Conservation (phyloP, 2,888 invertebrate species). For the Pseudococcus viburni region DNA sequence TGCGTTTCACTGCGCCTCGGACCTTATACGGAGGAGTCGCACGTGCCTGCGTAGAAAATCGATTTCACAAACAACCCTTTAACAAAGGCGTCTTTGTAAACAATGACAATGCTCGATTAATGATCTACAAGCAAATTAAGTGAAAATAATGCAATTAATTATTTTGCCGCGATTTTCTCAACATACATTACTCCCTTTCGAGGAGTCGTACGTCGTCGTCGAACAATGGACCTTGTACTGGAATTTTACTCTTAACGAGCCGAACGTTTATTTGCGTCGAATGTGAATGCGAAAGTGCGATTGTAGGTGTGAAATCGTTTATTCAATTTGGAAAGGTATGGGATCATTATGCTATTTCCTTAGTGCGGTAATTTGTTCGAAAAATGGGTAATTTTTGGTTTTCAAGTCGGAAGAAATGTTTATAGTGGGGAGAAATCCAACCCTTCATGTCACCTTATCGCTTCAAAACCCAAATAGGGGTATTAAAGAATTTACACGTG, state of each 20-base stretch:
- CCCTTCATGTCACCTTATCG: too few relatives aligned
- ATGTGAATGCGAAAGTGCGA: not conserved
- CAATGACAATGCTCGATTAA: constrained; percentile 36
- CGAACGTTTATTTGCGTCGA: not conserved
- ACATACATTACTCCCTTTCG: not conserved
- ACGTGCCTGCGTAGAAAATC: constrained; percentile 50
- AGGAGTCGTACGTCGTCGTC: not conserved
- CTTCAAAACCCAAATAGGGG: too few relatives aligned
- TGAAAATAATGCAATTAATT: constrained; percentile 46
- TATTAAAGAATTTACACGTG: too few relatives aligned
- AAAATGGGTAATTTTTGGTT: too few relatives aligned
- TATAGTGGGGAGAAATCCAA: too few relatives aligned
- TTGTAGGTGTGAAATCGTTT: not conserved
- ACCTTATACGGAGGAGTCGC: not conserved
- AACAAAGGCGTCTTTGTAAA: constrained; percentile 49
- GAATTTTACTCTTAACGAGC: constrained; percentile 8
- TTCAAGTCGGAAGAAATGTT: too few relatives aligned
- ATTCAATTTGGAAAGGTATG: not conserved
- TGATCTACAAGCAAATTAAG: constrained; percentile 39
- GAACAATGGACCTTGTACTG: not conserved
- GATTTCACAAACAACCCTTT: constrained; percentile 48
- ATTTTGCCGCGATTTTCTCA: constrained; percentile 16
- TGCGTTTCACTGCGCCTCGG: constrained; percentile 23
- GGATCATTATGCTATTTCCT: not conserved
- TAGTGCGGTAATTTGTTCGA: too few relatives aligned